Evolutionary conservation across 2,113 vertebrate species (phyloP), one percentile per base, ranked within the genome.

Genomic region (Malurus elegans): DNA sequence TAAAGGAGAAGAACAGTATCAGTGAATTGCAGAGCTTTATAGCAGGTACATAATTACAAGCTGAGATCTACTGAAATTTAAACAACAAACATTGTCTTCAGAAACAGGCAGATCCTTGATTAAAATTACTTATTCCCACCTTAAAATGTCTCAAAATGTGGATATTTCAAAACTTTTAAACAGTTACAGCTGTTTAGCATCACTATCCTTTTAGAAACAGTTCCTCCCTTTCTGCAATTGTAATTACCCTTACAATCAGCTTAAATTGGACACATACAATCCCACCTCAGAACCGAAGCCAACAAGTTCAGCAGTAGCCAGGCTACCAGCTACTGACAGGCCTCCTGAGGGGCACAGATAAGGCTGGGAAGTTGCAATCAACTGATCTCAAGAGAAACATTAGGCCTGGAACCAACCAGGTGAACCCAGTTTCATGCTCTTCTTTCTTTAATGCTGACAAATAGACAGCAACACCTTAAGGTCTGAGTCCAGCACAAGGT

Each of bases 391-490:
- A 14, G 42, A 36, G n/a, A 61, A 79, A 21, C 26, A 29, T 12
- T 2, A 48, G 45, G 50, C n/a, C 45, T 44, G 28, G 53, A 38
- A 90, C 5, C 60, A 70, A 16, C 29, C 50, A 62, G 38, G 26
- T 1, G 8, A 91, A 62, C 6, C 8, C 44, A 25, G 15, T 15
- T 74, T 32, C 31, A 21, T 18, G 17, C 57, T 32, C 20, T 6
- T 58, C 38, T 10, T 51, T 23, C 54, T 38, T 34, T 54, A n/a
- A 2, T 18, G 32, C 34, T 6, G 1, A 56, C 32, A 6, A 6
- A 58, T 0, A 86, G 50, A 50, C 12, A 66, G 60, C 32, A 75
- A 11, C 0, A 53, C 44, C 16, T 0, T 6, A 29, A 29, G 31
- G 36, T 3, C 57, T 21, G 62, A 45, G 18, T 38, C 38, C 38